Base-by-base conservation (phyloP, 2,113 vertebrate species). In the Oryzias javanicus region DNA sequence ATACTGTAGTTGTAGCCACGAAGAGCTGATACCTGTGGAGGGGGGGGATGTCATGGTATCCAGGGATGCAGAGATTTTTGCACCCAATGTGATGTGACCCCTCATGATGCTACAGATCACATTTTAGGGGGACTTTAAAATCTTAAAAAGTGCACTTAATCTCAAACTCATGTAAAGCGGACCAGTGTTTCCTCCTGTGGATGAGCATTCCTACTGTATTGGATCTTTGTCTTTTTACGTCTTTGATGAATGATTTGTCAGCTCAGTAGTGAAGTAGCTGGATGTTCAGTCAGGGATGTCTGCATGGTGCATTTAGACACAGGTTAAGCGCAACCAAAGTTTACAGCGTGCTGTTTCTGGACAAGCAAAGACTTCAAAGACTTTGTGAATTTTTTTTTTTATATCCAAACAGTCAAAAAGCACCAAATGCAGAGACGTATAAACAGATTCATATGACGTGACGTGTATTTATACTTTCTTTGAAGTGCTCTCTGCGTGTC, bases 191-290 rank as follows among this genome's bases (percentile, higher is more conserved):
- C 54, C 75, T 81, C 84, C 85, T 88, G 84, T 84, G 85, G 82
- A 85, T 53, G 48, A 85, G 80, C 79, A 84, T 87, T 84, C 85
- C 85, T 89, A 80, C 86, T 89, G 85, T 83, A 70, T 82, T 85
- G 60, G 47, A 76, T 47, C 18, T 59, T 52, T 18, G 14, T 67
- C 47, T 70, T 51, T 54, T 60, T 42, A 24, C 19, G 24, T 52
- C 1, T 52, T 19, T 18, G 18, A 67, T 69, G 46, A 7, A 2
- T 22, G 22, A 22, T 22, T 22, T 22, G 22, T 22, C 58, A 49
- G 46, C 70, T 44, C 54, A 53, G 55, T 52, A 60, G 56, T 64
- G 63, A 78, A 48, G 70, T 63, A 71, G 69, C 29, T 49, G 57
- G 76, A 59, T 49, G 52, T 56, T 53, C 64, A 70, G 49, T 25